Evolutionary conservation across 2,113 vertebrate species (phyloP), one percentile per base, ranked within the genome.

Genomic region (Mellivora capensis): DNA sequence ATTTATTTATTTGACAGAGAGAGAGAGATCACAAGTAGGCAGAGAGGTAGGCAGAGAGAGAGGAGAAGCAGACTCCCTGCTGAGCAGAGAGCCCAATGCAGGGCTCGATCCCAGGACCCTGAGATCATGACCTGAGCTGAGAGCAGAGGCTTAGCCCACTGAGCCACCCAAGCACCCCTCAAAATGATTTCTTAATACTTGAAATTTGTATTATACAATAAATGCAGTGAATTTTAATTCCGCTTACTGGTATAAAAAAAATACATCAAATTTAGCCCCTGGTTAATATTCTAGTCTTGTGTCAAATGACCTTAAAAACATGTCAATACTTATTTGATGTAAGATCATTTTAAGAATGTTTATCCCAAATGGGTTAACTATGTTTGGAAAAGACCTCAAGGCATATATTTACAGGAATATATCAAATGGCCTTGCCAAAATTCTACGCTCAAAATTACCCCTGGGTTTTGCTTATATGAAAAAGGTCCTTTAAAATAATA

Each of bases 271-370:
- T 97, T 86, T 97, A 95, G 97, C 97, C 98, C 98, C 91, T 93
- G 98, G 96, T 98, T 98, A 98, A 93, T 81, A 98, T 97, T 97
- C 89, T 83, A 91, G 85, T 79, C 98, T 97, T 85, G 94, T 96
- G 96, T 98, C 98, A 98, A 96, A 77, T 97, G 97, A 98, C 98
- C 98, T 98, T 98, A 98, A 97, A 98, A 98, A 93, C 91, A 92
- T 85, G 93, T 98, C 98, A 96, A 91, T 98, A 98, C 98, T 98
- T 98, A 93, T 98, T 98, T 98, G 97, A 97, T 96, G 69, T 80
- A 97, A 98, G 91, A 97, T 98, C 96, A 97, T 98, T 98, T 95
- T 97, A 96, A 96, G 97, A 97, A 97, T 90, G 89, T 97, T 98
- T 98, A 96, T 98, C 96, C 91, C 97, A 96, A 62, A 93, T 97